Evolutionary conservation across 1,140 invertebrate species (phyloP), one percentile per base, ranked within the genome.

Genomic region (Drosophila bocqueti): DNA sequence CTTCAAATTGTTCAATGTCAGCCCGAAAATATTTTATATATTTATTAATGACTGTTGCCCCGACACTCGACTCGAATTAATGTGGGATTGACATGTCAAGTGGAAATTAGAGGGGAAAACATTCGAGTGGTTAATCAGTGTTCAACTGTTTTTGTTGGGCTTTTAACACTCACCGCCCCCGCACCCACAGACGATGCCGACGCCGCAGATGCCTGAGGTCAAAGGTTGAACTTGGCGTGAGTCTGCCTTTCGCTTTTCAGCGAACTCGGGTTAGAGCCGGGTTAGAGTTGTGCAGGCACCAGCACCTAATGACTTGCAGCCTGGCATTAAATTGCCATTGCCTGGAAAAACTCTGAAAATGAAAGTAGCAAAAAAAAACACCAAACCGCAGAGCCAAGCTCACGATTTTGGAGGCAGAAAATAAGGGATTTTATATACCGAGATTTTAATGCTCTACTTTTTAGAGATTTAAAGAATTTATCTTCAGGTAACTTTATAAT

Each of bases 181-280:
- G 26, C 69, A 34, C 15, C 54, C 55, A 34, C 26, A 34, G 3
- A 15, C 34, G 5, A 24, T 4, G 13, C 13, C 21, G 9, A 8
- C 21, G 11, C 57, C n/a, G n/a, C 31, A 11, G 40, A 24, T 66
- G 38, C 11, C 43, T 62, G 76, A 71, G 76, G 76, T 79, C 66
- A 79, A 79, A 79, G 75, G 75, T 78, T 78, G 75, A 78, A 78
- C 75, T 78, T 78, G 75, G 45, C 75, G 75, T 78, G 74, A 78
- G 74, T 43, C 54, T 61, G 64, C 75, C 75, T 78, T 78, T 78
- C 74, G 75, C 75, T 78, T 78, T 78, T 78, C 75, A 78, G 29
- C 75, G 45, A 29, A 21, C 29, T 18, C 34, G n/a, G 49, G 31
- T 57, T 47, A 29, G 38, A 36, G 54, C 24, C 54, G 65, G 75